A percentile compares a stretch with the other conserved stretches of the same genome.
These are phyloP conservation scores for Cotesia congregata DNA, from an alignment of 2,888 invertebrate genomes.

Conservation along the genomic window DNA sequence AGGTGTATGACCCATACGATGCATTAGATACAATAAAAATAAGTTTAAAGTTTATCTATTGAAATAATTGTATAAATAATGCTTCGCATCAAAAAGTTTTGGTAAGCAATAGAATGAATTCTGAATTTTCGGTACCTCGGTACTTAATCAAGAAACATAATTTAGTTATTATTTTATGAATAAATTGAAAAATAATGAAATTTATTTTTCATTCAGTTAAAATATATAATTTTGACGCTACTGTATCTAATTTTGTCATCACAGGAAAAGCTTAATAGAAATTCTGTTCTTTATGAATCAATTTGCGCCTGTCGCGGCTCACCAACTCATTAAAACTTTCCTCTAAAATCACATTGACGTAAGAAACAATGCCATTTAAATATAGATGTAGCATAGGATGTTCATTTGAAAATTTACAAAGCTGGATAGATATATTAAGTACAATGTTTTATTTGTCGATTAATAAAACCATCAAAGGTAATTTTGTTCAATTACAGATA, in stretches of 20 bases:
- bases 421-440: not conserved
- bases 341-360: not conserved
- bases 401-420: too few relatives aligned
- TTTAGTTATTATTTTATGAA: not conserved
- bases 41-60: too few relatives aligned
- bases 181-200: not conserved
- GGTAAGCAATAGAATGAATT: too few relatives aligned
- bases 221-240: not conserved
- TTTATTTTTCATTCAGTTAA: not conserved
- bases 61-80: too few relatives aligned
- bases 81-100: too few relatives aligned
- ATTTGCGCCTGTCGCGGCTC: not conserved
- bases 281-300: not conserved
- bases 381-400: not conserved
- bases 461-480: constrained; percentile 6
- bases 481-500: constrained; percentile 7
- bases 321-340: not conserved
- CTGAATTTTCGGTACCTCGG: too few relatives aligned
- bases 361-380: not conserved
- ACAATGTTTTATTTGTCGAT: constrained; percentile 6
- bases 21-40: too few relatives aligned
- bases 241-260: not conserved
- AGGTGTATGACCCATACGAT: too few relatives aligned
- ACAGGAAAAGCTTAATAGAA: not conserved
- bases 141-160: too few relatives aligned